Evolutionary conservation across 2,888 invertebrate species (phyloP), one percentile per base, ranked within the genome.

Genomic region (Cactoblastis cactorum): DNA sequence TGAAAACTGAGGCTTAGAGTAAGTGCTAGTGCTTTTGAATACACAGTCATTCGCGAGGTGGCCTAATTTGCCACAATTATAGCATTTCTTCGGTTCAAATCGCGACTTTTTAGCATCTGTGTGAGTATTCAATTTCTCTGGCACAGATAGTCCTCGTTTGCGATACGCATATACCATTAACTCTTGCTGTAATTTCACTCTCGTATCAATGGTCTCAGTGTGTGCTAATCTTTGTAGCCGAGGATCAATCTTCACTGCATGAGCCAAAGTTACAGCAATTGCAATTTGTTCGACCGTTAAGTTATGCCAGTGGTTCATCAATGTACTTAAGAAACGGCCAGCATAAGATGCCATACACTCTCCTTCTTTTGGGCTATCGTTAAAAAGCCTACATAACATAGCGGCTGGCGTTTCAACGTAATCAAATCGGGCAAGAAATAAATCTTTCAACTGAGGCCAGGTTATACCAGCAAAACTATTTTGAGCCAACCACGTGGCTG

Each of bases 401-500:
- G 38, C 38, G 38, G 53, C 53, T 34, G 33, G 35, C n/a, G 55
- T 52, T 32, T 57, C 55, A 0, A 48, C 39, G 14, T 6, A 12
- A 41, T 50, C 53, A 46, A 54, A 58, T 19, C 54, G 14, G 19
- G 54, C 51, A 14, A 54, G 14, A 19, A 58, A 53, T 11, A 55
- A 33, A n/a, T 50, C 37, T 28, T 54, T 55, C 15, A 55, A 38
- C 35, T 58, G 38, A 3, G 49, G 35, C 54, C 55, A 54, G 3
- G 51, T 56, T 1, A 56, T 54, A 3, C 49, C 54, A 8, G 56
- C 41, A 51, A 45, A 52, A 45, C 32, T 48, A 38, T 39, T 22
- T 32, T 53, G 54, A 2, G 53, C 50, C 6, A 58, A 37, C 56
- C 58, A 58, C 33, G 54, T 17, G 2, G 56, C 43, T 1, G 56